A percentile compares a stretch with the other conserved stretches of the same genome.
These are phyloP conservation scores for Drosophila nr. perissopoda DNA, from an alignment of 2,888 invertebrate genomes.

Conservation along the genomic window DNA sequence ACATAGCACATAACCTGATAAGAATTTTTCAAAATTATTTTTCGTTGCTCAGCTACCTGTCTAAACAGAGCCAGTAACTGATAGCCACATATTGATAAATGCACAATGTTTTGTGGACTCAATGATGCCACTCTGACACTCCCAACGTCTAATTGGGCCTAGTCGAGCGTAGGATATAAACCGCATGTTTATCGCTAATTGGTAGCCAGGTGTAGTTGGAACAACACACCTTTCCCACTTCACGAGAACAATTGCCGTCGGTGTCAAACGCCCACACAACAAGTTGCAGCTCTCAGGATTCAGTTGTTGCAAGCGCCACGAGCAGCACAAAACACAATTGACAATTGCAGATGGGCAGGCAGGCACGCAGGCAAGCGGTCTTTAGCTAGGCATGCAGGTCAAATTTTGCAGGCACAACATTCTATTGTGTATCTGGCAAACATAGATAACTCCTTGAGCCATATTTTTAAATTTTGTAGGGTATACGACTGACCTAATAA, in stretches of 20 bases:
- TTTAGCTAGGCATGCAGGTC: constrained; percentile 30
- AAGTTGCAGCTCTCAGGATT: constrained; percentile 50
- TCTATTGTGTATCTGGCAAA: background rate
- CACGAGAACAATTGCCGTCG: constrained; percentile 46
- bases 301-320: constrained; percentile 46
- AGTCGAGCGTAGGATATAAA: constrained; percentile 45
- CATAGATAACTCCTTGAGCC: background rate
- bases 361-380: constrained; percentile 11
- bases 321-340: constrained; percentile 6
- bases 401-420: constrained; percentile 2
- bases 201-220: constrained; percentile 41
- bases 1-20: constrained; percentile 52
- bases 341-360: constrained; percentile 1
- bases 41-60: constrained; percentile 63
- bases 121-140: constrained; percentile 21
- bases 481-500: background rate
- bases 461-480: background rate
- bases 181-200: constrained; percentile 55
- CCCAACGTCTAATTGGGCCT: constrained; percentile 42
- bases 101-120: constrained; percentile 10
- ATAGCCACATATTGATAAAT: constrained; percentile 15
- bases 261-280: constrained; percentile 60
- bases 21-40: constrained; percentile 42
- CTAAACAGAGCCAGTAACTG: constrained; percentile 48
- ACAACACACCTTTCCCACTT: constrained; percentile 28